These are phyloP conservation scores for Staurois parvus DNA, from an alignment of 2,797 vertebrate species.

Conservation along the genomic window DNA sequence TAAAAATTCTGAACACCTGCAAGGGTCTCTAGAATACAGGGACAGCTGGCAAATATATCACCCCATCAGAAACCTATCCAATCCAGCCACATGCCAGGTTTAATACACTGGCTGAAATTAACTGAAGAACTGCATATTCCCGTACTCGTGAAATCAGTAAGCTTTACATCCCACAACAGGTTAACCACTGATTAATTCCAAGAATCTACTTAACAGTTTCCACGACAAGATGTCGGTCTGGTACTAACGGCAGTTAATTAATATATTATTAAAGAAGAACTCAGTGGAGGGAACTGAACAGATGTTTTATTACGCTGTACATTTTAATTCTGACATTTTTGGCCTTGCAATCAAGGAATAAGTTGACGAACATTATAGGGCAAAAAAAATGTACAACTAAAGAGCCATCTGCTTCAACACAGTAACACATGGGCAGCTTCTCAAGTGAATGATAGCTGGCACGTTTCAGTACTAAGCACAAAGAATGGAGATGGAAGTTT, in stretches of 20 bases:
- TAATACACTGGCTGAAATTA: neutral
- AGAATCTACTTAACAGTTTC: slow-evolving; percentile 12
- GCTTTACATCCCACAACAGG: neutral
- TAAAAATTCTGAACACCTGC: neutral
- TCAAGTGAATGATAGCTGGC: slow-evolving; percentile 31
- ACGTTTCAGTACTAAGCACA: slow-evolving; percentile 2
- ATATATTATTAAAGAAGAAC: slow-evolving; percentile 44
- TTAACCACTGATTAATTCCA: neutral
- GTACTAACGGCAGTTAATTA: slow-evolving; percentile 11
- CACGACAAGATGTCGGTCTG: slow-evolving; percentile 7
- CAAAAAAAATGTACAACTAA: slow-evolving; percentile 52
- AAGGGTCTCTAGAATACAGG: neutral
- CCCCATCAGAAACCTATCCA: neutral
- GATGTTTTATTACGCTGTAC: slow-evolving; percentile 47
- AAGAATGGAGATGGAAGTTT: neutral
- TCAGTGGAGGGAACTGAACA: slow-evolving; percentile 35
- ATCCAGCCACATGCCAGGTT: neutral
- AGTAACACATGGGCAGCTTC: slow-evolving; percentile 38
- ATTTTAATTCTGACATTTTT: slow-evolving; percentile 33
- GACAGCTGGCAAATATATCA: neutral
- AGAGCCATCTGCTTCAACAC: slow-evolving; percentile 45
- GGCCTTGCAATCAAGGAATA: slow-evolving; percentile 34
- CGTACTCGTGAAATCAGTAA: neutral
- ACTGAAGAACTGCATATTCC: neutral
- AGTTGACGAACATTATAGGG: slow-evolving; percentile 41